Percentiles rank a stretch among this genome's conserved stretches.
Conservation (phyloP, 2,888 invertebrate species). For the Leptopilina syphax region DNA sequence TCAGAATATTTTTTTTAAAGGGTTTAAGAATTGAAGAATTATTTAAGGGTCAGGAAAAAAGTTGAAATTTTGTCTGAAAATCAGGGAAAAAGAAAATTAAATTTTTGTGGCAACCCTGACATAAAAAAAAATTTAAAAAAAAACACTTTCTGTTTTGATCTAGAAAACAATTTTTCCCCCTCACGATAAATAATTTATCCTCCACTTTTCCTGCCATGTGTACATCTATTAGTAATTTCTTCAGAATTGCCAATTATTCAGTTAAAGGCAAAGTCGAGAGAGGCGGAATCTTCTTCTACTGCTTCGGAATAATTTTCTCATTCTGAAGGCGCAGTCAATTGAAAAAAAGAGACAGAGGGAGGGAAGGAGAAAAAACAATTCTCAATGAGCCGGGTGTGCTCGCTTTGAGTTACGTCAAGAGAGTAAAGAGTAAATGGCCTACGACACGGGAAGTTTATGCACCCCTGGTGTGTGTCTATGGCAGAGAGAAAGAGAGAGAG, state of each 20-base stretch:
- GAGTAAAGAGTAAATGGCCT: constrained; percentile 39
- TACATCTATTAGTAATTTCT: constrained; percentile 11
- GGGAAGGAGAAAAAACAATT: not conserved
- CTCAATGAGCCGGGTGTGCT: constrained; percentile 18
- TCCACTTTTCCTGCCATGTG: too few species aligned
- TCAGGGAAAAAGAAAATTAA: too few species aligned
- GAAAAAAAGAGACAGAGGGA: not conserved
- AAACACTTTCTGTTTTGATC: too few species aligned
- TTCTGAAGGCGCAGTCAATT: constrained; percentile 1
- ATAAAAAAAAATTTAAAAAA: too few species aligned
- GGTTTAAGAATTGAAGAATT: too few species aligned
- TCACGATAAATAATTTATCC: too few species aligned
- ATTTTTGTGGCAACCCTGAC: too few species aligned
- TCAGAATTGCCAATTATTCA: not conserved
- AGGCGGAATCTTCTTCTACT: constrained; percentile 14
- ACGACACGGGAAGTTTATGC: constrained; percentile 35
- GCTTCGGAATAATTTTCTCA: constrained; percentile 24
- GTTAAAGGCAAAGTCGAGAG: not conserved
- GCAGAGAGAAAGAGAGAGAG: not conserved
- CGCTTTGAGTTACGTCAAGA: constrained; percentile 23
- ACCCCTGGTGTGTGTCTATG: constrained; percentile 33
- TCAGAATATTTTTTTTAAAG: too few species aligned
- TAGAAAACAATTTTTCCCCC: too few species aligned
- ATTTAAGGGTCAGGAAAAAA: too few species aligned
- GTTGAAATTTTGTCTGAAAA: too few species aligned